Evolutionary conservation across 2,888 invertebrate species (phyloP).

Genomic region (Cephus pygmeus): DNA sequence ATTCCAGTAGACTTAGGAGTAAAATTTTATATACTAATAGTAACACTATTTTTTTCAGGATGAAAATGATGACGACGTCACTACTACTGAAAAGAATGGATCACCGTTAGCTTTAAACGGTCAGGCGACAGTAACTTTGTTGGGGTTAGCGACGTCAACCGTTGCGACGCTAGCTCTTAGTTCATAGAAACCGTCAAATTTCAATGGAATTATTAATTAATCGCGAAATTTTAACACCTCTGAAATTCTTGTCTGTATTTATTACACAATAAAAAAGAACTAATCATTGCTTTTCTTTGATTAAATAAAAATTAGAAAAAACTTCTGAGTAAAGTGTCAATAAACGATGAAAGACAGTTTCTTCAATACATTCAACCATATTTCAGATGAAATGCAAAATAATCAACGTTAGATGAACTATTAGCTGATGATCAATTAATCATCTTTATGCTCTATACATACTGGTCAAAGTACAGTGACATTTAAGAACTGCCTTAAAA

Average conservation of each 20-base stretch:
- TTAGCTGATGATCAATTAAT: background rate
- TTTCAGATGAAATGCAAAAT: background rate
- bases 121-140: background rate
- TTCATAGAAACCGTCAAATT: background rate
- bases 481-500: background rate
- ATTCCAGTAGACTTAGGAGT: background rate
- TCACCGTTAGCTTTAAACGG: background rate
- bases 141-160: background rate
- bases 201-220: background rate
- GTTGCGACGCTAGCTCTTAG: background rate
- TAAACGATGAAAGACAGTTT: background rate
- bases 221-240: background rate
- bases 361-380: background rate
- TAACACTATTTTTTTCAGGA: conserved; percentile 4
- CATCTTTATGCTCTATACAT: background rate
- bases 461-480: background rate
- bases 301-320: conserved; percentile 15
- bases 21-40: background rate
- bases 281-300: conserved; percentile 10
- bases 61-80: background rate
- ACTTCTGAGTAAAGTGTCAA: background rate
- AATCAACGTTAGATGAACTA: background rate
- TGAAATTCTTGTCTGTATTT: conserved; percentile 10
- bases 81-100: background rate
- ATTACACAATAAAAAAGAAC: conserved; percentile 7